Base-by-base conservation (phyloP, 2,797 vertebrate genomes). In the Pseudochromis fuscus region DNA sequence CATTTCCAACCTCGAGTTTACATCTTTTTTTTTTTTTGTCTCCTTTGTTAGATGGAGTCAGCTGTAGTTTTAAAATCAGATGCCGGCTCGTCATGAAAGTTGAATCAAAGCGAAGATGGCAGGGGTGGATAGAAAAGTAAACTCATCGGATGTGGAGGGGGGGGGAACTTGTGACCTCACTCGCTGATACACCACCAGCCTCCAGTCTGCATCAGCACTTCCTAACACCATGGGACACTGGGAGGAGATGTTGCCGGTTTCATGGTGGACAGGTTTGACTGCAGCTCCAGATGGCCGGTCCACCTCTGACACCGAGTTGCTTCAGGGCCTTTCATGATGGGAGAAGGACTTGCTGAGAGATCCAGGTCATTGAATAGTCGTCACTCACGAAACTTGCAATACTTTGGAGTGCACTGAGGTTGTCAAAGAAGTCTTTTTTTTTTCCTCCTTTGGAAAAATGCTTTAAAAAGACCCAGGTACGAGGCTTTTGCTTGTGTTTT, bases 271-370 rank as follows among this genome's bases (percentile, higher is more conserved):
- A 66, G 48, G 69, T 11, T 59, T 3, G 37, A 70, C 66, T 19
- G 19, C 30, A 30, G 7, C 35, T 74, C 81, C 79, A 86, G 75
- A 83, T 79, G 76, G 75, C 53, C 18, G 0, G 23, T 42, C 61
- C 67, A 85, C 78, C 75, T 82, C 58, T 72, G 82, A 89, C 77
- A 62, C 59, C 0, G 4, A 66, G 37, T 46, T 64, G 62, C 79
- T 76, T 40, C 1, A 61, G 67, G 70, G 67, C 42, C 31, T 56
- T 64, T 52, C 27, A 31, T 68, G 61, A 76, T 1, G 49, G 13
- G 59, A 59, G 6, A 42, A 4, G 5, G 55, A 73, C 53, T 66
- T 19, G 2, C 62, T 51, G 5, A 70, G 23, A n/a, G 7, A 3
- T 72, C 72, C 50, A 18, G 16, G 52, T 55, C 49, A 27, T 61